Conservation (phyloP, 2,888 invertebrate species). For the Parnassius smintheus region DNA sequence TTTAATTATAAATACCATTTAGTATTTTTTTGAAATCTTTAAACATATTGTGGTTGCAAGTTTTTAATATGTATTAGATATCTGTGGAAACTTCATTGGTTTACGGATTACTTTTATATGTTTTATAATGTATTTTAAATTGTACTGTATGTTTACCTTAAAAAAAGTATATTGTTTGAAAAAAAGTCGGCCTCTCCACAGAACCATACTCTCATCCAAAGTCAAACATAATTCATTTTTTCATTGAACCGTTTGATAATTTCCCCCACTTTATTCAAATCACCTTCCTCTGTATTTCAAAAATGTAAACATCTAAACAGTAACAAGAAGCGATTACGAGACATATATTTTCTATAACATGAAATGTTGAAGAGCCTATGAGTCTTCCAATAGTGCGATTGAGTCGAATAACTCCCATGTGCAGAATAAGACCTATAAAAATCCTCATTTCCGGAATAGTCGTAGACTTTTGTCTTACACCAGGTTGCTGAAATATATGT, state of each 20-base stretch:
- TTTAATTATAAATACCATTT: too few relatives aligned
- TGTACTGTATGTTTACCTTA: too few relatives aligned
- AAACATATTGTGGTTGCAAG: too few relatives aligned
- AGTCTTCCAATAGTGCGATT: not conserved
- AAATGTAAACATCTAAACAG: not conserved
- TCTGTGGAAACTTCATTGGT: too few relatives aligned
- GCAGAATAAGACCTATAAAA: not conserved
- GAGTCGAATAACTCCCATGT: not conserved
- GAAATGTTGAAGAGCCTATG: not conserved
- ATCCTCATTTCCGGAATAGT: too few relatives aligned
- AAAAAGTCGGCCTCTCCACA: not conserved
- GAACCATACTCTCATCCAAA: too few relatives aligned
- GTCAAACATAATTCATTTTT: not conserved
- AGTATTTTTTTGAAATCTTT: too few relatives aligned
- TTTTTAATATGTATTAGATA: too few relatives aligned
- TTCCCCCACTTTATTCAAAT: too few relatives aligned
- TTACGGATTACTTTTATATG: too few relatives aligned
- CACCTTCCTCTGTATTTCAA: too few relatives aligned
- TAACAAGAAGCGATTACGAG: not conserved
- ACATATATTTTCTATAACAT: conserved; percentile 2
- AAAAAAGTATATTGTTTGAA: not conserved
- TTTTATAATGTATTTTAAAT: too few relatives aligned
- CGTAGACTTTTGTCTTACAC: not conserved
- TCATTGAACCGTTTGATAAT: not conserved
- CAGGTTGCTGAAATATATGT: not conserved